Evolutionary conservation across 2,113 vertebrate genomes (phyloP).

Genomic region (Heteronetta atricapilla): DNA sequence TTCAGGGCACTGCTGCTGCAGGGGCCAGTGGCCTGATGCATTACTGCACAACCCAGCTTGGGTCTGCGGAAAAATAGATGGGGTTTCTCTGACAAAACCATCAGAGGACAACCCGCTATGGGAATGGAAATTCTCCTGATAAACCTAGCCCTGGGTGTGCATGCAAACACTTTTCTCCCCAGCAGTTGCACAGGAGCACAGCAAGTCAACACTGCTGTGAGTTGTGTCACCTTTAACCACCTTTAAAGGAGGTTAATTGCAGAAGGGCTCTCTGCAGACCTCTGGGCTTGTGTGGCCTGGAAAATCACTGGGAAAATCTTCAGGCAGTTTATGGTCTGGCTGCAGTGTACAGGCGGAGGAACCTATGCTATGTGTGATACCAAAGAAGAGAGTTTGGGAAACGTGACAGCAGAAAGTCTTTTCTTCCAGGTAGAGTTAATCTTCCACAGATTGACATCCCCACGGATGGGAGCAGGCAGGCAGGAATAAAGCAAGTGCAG

Average conservation of each 20-base stretch:
- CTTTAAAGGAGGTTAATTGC: not conserved
- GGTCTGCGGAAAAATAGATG: not conserved
- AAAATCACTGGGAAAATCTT: not conserved
- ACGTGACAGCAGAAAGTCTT: not conserved
- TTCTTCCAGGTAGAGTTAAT: not conserved
- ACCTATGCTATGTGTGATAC: not conserved
- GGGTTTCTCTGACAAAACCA: not conserved
- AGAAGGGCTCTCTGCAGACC: not conserved
- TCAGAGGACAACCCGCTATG: not conserved
- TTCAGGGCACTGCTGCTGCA: not conserved
- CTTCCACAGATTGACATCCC: not conserved
- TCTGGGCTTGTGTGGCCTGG: not conserved
- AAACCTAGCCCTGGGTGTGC: fast-evolving
- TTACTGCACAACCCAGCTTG: not conserved
- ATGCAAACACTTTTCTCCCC: not conserved
- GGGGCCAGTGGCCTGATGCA: not conserved
- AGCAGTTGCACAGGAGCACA: not conserved
- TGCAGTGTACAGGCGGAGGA: not conserved
- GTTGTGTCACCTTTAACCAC: not conserved
- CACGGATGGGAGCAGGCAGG: not conserved
- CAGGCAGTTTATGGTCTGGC: not conserved
- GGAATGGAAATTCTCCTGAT: not conserved
- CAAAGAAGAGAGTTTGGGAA: not conserved
- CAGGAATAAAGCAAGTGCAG: not conserved
- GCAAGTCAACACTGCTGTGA: not conserved